Percentiles rank a stretch among this genome's conserved stretches.
phyloP scores from a whole-genome alignment of 2,888 invertebrate genomes.

The Eulithis testata region DNA sequence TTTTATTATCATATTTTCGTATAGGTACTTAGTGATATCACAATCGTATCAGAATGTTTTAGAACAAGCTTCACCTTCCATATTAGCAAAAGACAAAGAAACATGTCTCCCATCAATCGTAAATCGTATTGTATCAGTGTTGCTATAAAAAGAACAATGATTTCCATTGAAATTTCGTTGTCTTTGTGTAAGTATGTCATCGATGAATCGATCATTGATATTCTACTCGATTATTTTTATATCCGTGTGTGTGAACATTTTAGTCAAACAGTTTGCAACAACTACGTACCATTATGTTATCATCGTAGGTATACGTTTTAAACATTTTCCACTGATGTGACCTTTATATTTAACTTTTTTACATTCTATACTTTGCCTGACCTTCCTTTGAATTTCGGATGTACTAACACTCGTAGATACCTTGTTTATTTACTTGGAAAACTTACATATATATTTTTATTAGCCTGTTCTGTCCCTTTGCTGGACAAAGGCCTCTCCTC shows the following conservation, averaged over 20 bases:
- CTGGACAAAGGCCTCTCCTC: too few relatives aligned
- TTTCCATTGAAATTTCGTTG: constrained; percentile 37
- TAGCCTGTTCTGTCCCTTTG: too few relatives aligned
- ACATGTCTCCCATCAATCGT: constrained; percentile 24
- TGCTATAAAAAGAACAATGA: constrained; percentile 38
- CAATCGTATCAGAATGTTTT: not conserved
- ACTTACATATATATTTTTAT: too few relatives aligned
- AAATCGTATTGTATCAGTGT: constrained; percentile 26
- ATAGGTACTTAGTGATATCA: too few relatives aligned
- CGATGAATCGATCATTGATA: constrained; percentile 43
- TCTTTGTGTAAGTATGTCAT: constrained; percentile 35
- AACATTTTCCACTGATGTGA: not conserved
- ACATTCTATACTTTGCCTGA: not conserved
- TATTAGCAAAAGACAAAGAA: not conserved
- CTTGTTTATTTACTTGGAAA: too few relatives aligned
- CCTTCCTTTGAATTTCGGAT: not conserved
- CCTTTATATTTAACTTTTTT: not conserved
- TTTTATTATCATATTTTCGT: too few relatives aligned
- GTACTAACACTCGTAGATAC: not conserved
- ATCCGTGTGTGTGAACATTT: constrained; percentile 14
- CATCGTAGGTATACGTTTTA: not conserved
- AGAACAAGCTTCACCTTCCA: not conserved
- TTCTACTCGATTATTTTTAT: constrained; percentile 39
- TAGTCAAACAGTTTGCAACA: not conserved
- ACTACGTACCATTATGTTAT: not conserved